Base-by-base conservation (phyloP, 2,888 invertebrate species). In the Athalia cordata region DNA sequence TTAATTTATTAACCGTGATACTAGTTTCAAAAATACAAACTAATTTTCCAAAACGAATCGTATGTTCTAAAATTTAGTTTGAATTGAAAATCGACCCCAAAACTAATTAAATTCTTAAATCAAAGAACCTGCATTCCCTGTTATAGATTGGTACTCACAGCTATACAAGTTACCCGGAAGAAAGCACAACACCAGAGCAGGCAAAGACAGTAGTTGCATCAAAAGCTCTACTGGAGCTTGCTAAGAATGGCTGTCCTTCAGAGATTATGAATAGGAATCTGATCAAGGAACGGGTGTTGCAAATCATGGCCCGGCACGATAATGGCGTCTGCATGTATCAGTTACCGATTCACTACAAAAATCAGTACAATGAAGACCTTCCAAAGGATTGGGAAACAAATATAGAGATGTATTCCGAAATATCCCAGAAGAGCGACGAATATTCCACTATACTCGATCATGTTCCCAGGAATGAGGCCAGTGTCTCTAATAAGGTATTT, bases 381-480 rank as follows among this genome's bases (percentile, higher is more conserved):
- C 96, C 96, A 0, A 90, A 90, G 11, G 93, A 95, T 87, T 95
- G 96, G 95, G 91, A 93, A 85, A 91, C 92, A 77, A 87, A 94
- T 70, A 90, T 94, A 45, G 92, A 94, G 84, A 91, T 91, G 79
- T 92, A 93, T 84, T 91, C 93, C 0, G 91, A 90, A 67, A 92
- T 94, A 79, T 89, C 90, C 66, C 93, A 94, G 82, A 89, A 91
- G 82, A 91, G 92, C 49, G 91, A 91, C 6, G 92, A 92, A 83
- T 91, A 92, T 79, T 89, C 90, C n/a, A 83, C 91, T 83, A 91
- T 93, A 83, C 87, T 93, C 3, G 82, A 83, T 47, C 81, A 45
- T 4, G 59, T 57, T 59, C 59, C 72, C 45, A 7, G 72, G 8
- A 8, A 5, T 9, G 55, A 70, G 29, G 45, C 47, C 9, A 45